Evolutionary conservation across 2,797 vertebrate genomes (phyloP).

Genomic region (Takifugu ocellatus): DNA sequence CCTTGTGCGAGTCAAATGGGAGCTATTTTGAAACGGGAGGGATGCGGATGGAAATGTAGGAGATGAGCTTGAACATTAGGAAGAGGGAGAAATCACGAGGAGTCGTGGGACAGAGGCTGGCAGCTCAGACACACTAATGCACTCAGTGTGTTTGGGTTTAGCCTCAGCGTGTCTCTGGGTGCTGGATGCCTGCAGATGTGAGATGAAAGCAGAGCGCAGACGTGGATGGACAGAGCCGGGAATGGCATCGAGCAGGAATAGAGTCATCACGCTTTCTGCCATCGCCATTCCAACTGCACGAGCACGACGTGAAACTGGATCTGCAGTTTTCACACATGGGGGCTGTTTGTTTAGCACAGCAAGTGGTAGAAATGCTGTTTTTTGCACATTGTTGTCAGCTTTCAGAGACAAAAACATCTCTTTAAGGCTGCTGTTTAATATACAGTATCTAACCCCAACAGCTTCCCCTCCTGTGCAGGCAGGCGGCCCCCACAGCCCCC

Average conservation of each 20-base stretch:
- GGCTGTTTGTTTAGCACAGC: no score
- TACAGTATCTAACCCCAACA: conserved; percentile 20
- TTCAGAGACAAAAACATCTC: not conserved
- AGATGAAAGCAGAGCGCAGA: conserved; percentile 12
- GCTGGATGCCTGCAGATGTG: conserved; percentile 20
- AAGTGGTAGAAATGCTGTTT: no score
- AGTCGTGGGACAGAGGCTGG: conserved; percentile 36
- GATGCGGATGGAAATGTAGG: conserved; percentile 60
- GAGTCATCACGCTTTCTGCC: not conserved
- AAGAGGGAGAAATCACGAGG: conserved; percentile 43
- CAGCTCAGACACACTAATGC: conserved; percentile 58
- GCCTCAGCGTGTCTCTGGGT: conserved; percentile 21
- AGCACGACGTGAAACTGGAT: no score
- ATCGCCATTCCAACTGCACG: no score
- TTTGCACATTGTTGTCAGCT: no score
- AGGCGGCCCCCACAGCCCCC: not conserved
- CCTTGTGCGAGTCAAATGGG: conserved; percentile 75
- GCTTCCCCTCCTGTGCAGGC: conserved; percentile 8
- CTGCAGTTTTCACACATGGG: no score
- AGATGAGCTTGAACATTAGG: conserved; percentile 59
- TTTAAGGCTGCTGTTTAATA: not conserved
- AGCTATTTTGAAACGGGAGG: conserved; percentile 59
- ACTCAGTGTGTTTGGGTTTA: conserved; percentile 50
- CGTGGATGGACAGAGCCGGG: not conserved
- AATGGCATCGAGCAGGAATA: not conserved